Conservation (phyloP, 2,797 vertebrate species). For the Eulemur rubriventer region DNA sequence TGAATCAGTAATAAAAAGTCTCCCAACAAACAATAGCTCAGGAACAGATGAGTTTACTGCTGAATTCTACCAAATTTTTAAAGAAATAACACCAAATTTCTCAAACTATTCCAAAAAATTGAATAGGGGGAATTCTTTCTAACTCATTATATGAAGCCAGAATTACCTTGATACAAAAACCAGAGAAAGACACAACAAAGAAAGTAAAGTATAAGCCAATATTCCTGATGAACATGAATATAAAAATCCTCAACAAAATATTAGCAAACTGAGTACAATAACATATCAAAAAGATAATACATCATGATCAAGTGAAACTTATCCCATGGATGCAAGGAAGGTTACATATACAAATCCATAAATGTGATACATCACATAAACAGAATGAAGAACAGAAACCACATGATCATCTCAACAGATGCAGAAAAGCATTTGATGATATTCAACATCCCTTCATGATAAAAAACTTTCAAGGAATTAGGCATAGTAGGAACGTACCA, state of each 20-base stretch:
- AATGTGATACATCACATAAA: no score
- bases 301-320: neutral
- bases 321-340: neutral
- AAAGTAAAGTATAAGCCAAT: neutral
- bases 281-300: neutral
- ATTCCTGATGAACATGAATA: neutral
- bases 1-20: neutral
- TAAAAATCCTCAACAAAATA: neutral
- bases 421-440: neutral
- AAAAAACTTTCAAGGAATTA: neutral
- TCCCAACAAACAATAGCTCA: neutral
- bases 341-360: neutral
- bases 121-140: neutral
- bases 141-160: neutral
- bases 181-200: neutral
- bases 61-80: neutral
- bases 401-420: neutral
- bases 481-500: neutral
- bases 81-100: neutral
- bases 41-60: neutral
- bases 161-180: neutral
- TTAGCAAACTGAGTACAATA: neutral
- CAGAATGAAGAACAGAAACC: neutral
- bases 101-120: neutral
- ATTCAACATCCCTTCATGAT: neutral